Evolutionary conservation across 2,797 vertebrate genomes (phyloP).

Genomic region (Vireo griseus): DNA sequence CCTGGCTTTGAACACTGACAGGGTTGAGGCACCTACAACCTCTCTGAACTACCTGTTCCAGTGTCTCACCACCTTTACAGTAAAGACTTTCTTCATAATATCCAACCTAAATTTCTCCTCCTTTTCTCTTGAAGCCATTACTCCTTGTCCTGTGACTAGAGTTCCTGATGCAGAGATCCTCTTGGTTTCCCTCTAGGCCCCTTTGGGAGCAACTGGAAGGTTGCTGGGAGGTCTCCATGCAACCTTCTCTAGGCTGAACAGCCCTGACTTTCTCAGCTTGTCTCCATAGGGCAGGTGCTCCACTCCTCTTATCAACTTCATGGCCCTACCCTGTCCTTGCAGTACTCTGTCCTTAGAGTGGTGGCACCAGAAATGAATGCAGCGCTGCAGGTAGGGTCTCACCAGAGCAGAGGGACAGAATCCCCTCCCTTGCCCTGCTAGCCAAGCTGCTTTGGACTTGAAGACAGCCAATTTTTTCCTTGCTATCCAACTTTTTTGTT

Average conservation of each 20-base stretch:
- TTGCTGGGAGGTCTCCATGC: background rate
- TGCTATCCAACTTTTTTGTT: background rate
- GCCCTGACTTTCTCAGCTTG: background rate
- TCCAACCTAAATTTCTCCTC: background rate
- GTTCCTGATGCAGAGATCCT: background rate
- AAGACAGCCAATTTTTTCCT: background rate
- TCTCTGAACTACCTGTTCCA: background rate
- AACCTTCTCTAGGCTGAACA: background rate
- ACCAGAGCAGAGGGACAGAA: too few species aligned
- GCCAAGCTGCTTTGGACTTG: accelerated
- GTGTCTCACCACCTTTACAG: background rate
- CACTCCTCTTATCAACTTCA: background rate
- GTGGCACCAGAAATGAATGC: background rate
- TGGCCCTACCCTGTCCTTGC: background rate
- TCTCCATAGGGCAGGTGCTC: too few species aligned
- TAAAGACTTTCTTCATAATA: background rate
- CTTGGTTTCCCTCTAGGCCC: background rate
- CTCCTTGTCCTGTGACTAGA: background rate
- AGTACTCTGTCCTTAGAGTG: background rate
- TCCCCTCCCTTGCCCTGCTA: background rate
- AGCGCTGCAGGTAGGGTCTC: background rate
- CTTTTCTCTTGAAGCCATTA: background rate
- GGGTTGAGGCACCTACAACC: background rate
- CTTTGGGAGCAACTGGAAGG: background rate
- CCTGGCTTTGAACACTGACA: background rate